A percentile compares a stretch with the other conserved stretches of the same genome.
phyloP scores from a whole-genome alignment of 2,888 invertebrate genomes.

The Leucophenga maculata region DNA sequence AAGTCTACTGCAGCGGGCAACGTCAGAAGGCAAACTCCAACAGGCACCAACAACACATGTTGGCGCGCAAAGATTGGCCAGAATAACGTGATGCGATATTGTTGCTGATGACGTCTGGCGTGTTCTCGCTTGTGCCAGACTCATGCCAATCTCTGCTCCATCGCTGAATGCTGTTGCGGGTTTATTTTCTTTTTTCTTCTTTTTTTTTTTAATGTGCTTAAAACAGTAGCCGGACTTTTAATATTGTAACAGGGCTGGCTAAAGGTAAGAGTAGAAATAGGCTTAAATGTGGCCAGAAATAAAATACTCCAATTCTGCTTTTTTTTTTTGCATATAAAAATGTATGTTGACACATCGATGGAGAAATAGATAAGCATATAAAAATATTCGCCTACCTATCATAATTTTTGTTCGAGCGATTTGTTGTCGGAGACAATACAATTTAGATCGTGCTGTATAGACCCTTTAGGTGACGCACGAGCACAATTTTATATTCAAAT shows the following conservation, averaged over 20 bases:
- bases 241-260: not conserved
- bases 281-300: not conserved
- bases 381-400: too few species aligned
- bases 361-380: too few species aligned
- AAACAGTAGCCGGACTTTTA: slow-evolving; percentile 9
- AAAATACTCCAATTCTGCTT: too few species aligned
- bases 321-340: too few species aligned
- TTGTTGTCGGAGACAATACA: too few species aligned
- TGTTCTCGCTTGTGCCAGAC: slow-evolving; percentile 20
- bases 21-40: not conserved
- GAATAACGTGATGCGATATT: not conserved
- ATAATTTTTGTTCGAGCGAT: too few species aligned
- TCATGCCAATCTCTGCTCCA: not conserved
- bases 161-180: too few species aligned
- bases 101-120: slow-evolving; percentile 10
- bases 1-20: not conserved
- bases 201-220: not conserved
- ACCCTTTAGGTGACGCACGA: too few species aligned
- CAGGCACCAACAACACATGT: not conserved
- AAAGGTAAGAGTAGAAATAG: not conserved
- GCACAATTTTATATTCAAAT: too few species aligned
- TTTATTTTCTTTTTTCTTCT: not conserved
- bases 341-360: too few species aligned
- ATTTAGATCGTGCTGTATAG: too few species aligned
- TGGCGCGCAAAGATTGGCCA: not conserved